A percentile compares a stretch with the other conserved stretches of the same genome.
These are phyloP conservation scores for Neotoma lepida DNA, from an alignment of 2,113 vertebrate genomes.

Conservation along the genomic window DNA sequence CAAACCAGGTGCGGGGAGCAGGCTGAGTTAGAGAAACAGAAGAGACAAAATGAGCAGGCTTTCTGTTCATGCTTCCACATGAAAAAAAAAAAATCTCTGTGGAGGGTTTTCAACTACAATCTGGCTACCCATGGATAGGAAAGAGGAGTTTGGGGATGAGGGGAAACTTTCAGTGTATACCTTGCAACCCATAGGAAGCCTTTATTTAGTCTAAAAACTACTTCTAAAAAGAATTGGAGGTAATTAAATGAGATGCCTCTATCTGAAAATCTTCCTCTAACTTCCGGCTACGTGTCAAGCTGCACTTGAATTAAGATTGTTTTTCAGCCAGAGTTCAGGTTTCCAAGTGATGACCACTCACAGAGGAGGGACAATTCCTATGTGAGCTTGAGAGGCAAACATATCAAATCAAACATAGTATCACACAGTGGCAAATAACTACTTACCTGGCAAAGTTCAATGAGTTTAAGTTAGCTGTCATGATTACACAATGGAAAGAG, in stretches of 20 bases:
- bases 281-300: background rate
- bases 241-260: background rate
- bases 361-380: background rate
- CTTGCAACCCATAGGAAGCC: background rate
- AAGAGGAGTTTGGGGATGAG: background rate
- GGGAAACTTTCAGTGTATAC: background rate
- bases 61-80: background rate
- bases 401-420: background rate
- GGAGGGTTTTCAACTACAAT: background rate
- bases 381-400: background rate
- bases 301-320: slow-evolving; percentile 8
- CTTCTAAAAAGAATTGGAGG: background rate
- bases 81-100: background rate
- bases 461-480: background rate
- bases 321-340: background rate
- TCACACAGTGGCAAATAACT: background rate
- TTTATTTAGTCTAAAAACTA: background rate
- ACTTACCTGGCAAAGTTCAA: slow-evolving; percentile 3
- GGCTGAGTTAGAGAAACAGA: background rate
- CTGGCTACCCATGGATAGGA: background rate
- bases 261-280: background rate
- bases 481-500: slow-evolving; percentile 8
- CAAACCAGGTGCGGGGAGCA: background rate
- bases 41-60: background rate
- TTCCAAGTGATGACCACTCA: background rate